Percentiles rank a stretch among this genome's conserved stretches.
These are phyloP conservation scores for Triops cancriformis DNA, from an alignment of 1,140 invertebrate genomes.

Conservation along the genomic window DNA sequence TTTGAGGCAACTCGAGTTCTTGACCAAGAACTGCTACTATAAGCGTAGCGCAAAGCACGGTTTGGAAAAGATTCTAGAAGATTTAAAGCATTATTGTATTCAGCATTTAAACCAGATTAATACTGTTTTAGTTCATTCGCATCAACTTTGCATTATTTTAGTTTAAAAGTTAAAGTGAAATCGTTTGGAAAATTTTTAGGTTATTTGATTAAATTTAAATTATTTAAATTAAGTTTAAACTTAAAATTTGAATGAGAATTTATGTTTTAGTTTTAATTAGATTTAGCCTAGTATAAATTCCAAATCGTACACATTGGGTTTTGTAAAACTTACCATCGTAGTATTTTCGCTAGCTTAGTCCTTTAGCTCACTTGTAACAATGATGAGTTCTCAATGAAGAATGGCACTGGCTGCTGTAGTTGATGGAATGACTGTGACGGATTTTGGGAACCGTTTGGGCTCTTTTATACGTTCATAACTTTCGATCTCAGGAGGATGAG, in stretches of 20 bases:
- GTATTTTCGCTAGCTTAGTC: background rate
- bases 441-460: background rate
- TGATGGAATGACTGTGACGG: background rate
- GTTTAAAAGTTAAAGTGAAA: no score
- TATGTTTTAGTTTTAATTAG: no score
- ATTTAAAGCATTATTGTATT: background rate
- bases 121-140: no score
- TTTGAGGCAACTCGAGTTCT: background rate
- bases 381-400: no score
- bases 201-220: background rate
- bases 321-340: background rate
- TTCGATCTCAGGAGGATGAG: background rate
- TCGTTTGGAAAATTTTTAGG: background rate
- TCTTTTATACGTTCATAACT: constrained; percentile 3
- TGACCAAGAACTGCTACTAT: background rate
- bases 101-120: background rate
- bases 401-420: background rate
- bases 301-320: background rate
- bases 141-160: no score
- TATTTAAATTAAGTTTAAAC: no score
- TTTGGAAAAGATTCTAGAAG: background rate
- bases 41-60: background rate
- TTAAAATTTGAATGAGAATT: no score
- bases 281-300: no score
- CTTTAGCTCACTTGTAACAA: no score